Base-by-base conservation (phyloP, 2,797 vertebrate genomes). In the Echiichthys vipera region DNA sequence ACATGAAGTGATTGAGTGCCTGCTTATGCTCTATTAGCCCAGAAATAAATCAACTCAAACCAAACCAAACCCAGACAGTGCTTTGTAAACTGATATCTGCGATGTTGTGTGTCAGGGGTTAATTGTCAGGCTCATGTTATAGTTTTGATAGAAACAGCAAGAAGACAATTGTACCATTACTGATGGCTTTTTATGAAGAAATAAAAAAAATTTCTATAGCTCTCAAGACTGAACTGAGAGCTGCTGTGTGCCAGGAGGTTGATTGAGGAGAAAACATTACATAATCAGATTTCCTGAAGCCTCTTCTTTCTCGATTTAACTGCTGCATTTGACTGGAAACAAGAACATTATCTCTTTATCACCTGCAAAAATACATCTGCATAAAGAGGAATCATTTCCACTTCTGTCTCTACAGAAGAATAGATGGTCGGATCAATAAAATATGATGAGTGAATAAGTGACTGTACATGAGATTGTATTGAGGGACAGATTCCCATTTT, bases 21-120 rank as follows among this genome's bases (percentile, higher is more conserved):
- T 89, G 92, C 93, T 94, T 78, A 74, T 91, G 91, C 89, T 80
- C 74, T 71, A 84, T 79, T 72, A 81, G 76, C 63, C 50, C 17
- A 34, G 64, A 66, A 69, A 85, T 82, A 81, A 84, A 80, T 86
- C 81, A 65, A 37, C 36, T 42, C 17, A 32, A 65, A 62, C 27
- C 25, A 39, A 71, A 45, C 32, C 25, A 39, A 71, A 45, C 17
- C 29, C 37, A 59, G 63, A 53, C 42, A 15, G 39, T 3, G 54
- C 40, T 70, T 34, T 20, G 67, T 61, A 25, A 20, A 65, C 30
- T 61, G 54, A 74, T 67, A 79, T 14, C 42, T 4, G 17, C 15
- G 51, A 29, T 55, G 63, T 63, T 65, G 10, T 32, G 29, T 71
- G 62, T 73, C 39, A 46, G 14, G 11, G 45, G 51, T 66, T 76